Base-by-base conservation (phyloP, 2,797 vertebrate genomes). In the Sternotherus odoratus region DNA sequence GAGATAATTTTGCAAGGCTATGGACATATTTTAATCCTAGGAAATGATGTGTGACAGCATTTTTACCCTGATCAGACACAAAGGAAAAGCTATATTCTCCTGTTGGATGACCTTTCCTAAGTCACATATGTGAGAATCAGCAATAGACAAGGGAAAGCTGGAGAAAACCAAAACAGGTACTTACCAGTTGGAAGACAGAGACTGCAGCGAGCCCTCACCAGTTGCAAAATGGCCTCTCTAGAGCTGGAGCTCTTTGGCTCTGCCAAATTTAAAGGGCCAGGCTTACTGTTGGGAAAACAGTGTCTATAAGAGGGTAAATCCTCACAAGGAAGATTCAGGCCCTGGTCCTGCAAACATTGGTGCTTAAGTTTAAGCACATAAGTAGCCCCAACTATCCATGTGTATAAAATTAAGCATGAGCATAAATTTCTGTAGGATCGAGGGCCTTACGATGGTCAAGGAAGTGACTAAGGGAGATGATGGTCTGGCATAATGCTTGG, bases 261-360 rank as follows among this genome's bases (percentile, higher is more conserved):
- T 85, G 95, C 87, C 63, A 93, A 91, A 77, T 87, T 94, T 96
- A 95, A 96, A 96, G 94, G 89, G 95, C 28, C 95, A 96, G 95
- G 88, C 96, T 96, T 96, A 88, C 80, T 72, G 51, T 33, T 51
- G 43, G 86, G 91, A 80, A 78, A 84, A 94, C 94, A 93, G 82
- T 15, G 84, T 87, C 53, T 94, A 72, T 49, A 79, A 93, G 78
- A 93, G 80, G 80, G 80, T 11, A 86, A 1, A 88, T 94, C 80
- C 92, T 90, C 78, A 28, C 82, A 83, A 92, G 86, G 93, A 94
- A 53, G 91, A 94, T 84, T 82, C 90, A 93, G 87, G 90, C 78
- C 83, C 46, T 1, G 5, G n/a, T 91, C 53, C 89, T 43, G 75
- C 90, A 92, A 94, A 94, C 85, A 84, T 11, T 95, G 78, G 49